Evolutionary conservation across 2,113 vertebrate species (phyloP).

Genomic region (Symphodus melops): DNA sequence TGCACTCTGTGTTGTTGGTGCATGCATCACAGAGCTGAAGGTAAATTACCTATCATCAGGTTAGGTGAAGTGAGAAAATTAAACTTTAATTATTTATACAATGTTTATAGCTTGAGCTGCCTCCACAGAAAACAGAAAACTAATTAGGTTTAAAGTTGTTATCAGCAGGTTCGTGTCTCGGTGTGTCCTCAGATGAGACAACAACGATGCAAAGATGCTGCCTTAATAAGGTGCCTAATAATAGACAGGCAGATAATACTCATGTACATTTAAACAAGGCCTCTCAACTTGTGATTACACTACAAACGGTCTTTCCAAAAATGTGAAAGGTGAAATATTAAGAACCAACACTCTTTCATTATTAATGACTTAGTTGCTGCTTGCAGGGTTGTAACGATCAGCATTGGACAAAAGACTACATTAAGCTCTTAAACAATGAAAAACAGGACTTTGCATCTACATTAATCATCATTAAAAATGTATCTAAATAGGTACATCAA

Average conservation of each 20-base stretch:
- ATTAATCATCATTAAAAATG: neutral
- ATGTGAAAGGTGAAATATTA: slow-evolving; percentile 13
- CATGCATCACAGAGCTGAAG: slow-evolving; percentile 20
- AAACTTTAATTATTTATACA: slow-evolving; percentile 69
- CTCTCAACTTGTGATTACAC: slow-evolving; percentile 6
- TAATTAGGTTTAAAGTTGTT: slow-evolving; percentile 44
- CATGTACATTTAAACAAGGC: slow-evolving; percentile 44
- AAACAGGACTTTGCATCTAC: neutral
- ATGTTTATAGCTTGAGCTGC: slow-evolving; percentile 37
- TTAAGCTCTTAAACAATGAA: neutral
- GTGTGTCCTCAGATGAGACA: slow-evolving; percentile 12
- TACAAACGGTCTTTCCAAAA: slow-evolving; percentile 10
- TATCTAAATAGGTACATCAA: neutral
- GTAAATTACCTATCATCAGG: slow-evolving; percentile 39
- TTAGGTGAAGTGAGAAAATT: slow-evolving; percentile 51
- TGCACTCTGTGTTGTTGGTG: neutral
- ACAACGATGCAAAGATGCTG: neutral
- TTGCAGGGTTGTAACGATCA: neutral
- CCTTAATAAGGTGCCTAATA: slow-evolving; percentile 15
- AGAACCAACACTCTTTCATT: slow-evolving; percentile 10
- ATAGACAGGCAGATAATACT: neutral
- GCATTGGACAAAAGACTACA: neutral
- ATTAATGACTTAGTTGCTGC: slow-evolving; percentile 26
- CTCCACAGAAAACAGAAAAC: slow-evolving; percentile 3
- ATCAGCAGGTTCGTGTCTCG: slow-evolving; percentile 22